Conservation (phyloP, 2,113 vertebrate genomes). For the Raphicerus campestris region DNA sequence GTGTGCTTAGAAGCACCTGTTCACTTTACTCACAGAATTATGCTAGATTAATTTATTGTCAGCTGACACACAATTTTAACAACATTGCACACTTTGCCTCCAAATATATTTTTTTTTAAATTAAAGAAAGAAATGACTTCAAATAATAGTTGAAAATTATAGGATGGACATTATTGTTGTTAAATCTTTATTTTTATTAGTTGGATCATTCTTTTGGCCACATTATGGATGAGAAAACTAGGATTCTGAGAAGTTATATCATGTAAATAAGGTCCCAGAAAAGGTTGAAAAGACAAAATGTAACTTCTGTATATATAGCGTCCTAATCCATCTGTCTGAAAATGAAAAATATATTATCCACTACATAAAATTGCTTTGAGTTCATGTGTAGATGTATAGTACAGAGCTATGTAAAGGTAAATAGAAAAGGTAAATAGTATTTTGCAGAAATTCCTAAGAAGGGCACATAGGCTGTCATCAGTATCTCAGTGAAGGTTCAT, state of each 20-base stretch:
- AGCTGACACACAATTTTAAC: neutral
- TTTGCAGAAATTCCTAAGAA: neutral
- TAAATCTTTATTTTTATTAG: neutral
- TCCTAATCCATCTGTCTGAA: neutral
- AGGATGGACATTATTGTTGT: neutral
- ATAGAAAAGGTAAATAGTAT: neutral
- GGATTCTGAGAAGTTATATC: neutral
- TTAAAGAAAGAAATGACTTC: neutral
- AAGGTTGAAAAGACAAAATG: neutral
- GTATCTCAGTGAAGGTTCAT: neutral
- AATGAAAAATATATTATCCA: neutral
- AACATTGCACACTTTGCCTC: neutral
- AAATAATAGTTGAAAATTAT: neutral
- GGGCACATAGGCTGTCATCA: neutral
- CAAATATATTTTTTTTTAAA: neutral
- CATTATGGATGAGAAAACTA: neutral
- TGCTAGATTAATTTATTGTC: conserved; percentile 16
- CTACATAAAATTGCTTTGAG: neutral
- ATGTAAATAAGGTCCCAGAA: neutral
- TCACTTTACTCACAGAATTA: neutral
- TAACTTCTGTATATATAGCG: neutral
- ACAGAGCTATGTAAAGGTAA: neutral
- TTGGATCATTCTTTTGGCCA: neutral
- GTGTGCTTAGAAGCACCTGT: neutral
- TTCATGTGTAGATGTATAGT: neutral